Evolutionary conservation across 2,888 invertebrate species (phyloP).

Genomic region (Microctonus aethiopoides): DNA sequence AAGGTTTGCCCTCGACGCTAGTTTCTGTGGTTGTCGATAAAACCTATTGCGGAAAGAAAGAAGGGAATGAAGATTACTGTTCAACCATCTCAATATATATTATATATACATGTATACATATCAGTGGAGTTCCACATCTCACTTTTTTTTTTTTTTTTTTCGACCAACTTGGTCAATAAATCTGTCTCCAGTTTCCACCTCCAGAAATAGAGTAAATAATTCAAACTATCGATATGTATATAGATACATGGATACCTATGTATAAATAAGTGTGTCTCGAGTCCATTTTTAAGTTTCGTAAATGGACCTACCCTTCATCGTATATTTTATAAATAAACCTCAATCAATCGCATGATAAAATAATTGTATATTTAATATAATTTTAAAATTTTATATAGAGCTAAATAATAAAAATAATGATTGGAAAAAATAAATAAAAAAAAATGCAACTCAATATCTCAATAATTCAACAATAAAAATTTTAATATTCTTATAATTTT

Average conservation of each 20-base stretch:
- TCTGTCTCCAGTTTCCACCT: slow-evolving; percentile 15
- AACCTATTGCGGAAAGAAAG: not conserved
- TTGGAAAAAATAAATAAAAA: no score
- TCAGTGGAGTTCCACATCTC: not conserved
- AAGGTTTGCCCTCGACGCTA: not conserved
- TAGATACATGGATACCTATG: not conserved
- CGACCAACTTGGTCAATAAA: slow-evolving; percentile 29
- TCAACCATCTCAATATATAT: slow-evolving; percentile 12
- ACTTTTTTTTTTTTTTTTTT: slow-evolving; percentile 5
- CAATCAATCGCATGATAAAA: no score
- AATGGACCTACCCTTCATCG: slow-evolving; percentile 8
- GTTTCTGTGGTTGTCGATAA: slow-evolving; percentile 24
- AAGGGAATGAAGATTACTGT: slow-evolving; percentile 14
- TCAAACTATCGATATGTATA: not conserved
- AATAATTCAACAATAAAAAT: no score
- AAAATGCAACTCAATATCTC: no score
- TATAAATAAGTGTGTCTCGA: not conserved
- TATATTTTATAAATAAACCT: not conserved
- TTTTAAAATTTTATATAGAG: no score
- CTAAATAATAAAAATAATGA: no score
- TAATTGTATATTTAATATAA: no score
- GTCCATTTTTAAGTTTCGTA: slow-evolving; percentile 17
- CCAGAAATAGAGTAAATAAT: not conserved
- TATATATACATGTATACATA: not conserved
- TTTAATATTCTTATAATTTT: no score